Evolutionary conservation across 2,888 invertebrate species (phyloP).

Genomic region (Lithophane leautieri): DNA sequence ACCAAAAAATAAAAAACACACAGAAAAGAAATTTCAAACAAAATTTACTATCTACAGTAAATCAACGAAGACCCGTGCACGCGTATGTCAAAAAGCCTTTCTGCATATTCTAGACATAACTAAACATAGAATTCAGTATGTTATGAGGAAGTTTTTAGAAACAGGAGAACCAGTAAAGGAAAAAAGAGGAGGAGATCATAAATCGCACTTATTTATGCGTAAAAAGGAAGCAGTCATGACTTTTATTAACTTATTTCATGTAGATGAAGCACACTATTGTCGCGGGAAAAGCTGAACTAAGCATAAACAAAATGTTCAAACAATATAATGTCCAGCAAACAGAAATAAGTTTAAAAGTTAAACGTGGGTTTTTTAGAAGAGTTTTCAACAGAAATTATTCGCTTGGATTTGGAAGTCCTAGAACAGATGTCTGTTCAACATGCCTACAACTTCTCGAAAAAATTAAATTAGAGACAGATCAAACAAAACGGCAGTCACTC

Average conservation of each 20-base stretch:
- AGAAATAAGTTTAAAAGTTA: neutral
- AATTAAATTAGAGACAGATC: neutral
- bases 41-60: neutral
- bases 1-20: neutral
- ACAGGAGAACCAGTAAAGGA: neutral
- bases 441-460: neutral
- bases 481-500: neutral
- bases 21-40: neutral
- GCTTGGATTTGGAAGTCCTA: neutral
- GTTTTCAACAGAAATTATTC: neutral
- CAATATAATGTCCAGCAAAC: neutral
- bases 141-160: neutral
- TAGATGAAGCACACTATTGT: neutral
- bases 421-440: slow-evolving; percentile 1
- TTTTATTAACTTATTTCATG: neutral
- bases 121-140: neutral
- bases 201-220: neutral
- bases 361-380: neutral
- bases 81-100: slow-evolving; percentile 1
- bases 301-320: neutral
- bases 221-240: neutral
- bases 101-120: neutral
- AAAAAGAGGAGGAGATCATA: neutral
- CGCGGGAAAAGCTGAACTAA: neutral
- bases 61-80: neutral